Base-by-base conservation (phyloP, 2,888 invertebrate species). In the Embidobia sp. region DNA sequence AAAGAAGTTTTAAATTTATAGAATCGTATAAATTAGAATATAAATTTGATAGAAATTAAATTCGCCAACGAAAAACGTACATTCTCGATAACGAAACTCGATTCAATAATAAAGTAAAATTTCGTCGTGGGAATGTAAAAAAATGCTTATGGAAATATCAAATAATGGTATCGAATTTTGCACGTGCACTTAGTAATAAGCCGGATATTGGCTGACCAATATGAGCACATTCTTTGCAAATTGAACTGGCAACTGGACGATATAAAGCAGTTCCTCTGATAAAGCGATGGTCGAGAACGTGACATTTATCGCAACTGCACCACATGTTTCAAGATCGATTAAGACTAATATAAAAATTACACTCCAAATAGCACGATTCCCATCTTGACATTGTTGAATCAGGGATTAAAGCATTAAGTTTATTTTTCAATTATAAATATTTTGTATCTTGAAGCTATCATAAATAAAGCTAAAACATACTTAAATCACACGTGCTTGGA, bases 251-350 rank as follows among this genome's bases (percentile, higher is more conserved):
- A 72, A 63, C 46, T 40, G 53, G 26, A 15, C 77, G 79, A 78
- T 81, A 82, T 77, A 82, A 84, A 83, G 79, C 79, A 81, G 77
- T 67, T 73, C 40, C 79, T 79, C 80, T 81, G 86, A 85, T 84
- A 84, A 83, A 84, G 78, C 81, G 80, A 78, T 81, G 79, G 66
- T 64, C 77, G 74, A 72, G 61, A 70, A 77, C 74, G 77, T 82
- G 83, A 81, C 85, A 77, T 83, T 84, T 81, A 83, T 82, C 80
- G 81, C 83, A 85, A 81, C 80, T 83, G 85, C 79, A 77, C 79
- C 83, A 82, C 67, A 69, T 82, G 82, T 83, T 80, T 35, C 26
- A 35, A 37, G 15, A 63, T 40, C 5, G 29, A 40, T 42, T 4
- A n/a, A 13, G 11, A 29, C 13, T 33, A 51, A 51, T 44, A 33